phyloP scores from a whole-genome alignment of 2,888 invertebrate species.

The Watsonalla cultraria region DNA sequence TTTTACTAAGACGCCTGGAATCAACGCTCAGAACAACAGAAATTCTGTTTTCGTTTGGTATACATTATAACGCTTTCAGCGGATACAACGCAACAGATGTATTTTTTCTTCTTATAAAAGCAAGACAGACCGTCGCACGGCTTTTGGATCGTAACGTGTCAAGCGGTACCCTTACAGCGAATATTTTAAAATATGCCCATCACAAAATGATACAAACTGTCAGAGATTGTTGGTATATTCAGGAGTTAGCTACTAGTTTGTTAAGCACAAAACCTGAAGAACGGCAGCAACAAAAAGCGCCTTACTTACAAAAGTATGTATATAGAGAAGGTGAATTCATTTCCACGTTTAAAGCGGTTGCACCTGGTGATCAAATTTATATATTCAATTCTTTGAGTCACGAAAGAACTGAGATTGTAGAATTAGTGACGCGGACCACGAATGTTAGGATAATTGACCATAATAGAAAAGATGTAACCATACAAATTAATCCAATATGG shows the following conservation, averaged over 20 bases:
- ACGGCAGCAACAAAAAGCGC: conserved; percentile 77
- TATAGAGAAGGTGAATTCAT: conserved; percentile 62
- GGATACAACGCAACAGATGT: conserved; percentile 73
- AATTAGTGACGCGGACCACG: conserved; percentile 82
- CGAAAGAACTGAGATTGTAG: conserved; percentile 87
- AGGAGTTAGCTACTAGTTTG: conserved; percentile 53
- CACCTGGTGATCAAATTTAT: conserved; percentile 81
- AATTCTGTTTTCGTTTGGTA: conserved; percentile 88
- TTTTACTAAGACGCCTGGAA: conserved; percentile 89
- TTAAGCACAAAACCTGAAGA: conserved; percentile 84
- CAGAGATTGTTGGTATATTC: conserved; percentile 63
- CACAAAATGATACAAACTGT: conserved; percentile 68
- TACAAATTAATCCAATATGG: conserved; percentile 66
- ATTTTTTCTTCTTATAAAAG: conserved; percentile 72
- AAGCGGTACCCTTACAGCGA: conserved; percentile 93
- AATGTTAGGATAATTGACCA: conserved; percentile 86
- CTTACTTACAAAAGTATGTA: conserved; percentile 66
- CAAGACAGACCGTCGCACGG: conserved; percentile 88
- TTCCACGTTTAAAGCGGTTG: conserved; percentile 65
- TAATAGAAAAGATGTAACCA: conserved; percentile 72
- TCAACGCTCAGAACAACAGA: conserved; percentile 88
- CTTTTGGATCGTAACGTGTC: conserved; percentile 98
- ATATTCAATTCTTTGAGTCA: conserved; percentile 92
- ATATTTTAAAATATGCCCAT: conserved; percentile 92
- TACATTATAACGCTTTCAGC: conserved; percentile 80